Conservation (phyloP, 2,888 invertebrate species). For the Poecilus cupreus region DNA sequence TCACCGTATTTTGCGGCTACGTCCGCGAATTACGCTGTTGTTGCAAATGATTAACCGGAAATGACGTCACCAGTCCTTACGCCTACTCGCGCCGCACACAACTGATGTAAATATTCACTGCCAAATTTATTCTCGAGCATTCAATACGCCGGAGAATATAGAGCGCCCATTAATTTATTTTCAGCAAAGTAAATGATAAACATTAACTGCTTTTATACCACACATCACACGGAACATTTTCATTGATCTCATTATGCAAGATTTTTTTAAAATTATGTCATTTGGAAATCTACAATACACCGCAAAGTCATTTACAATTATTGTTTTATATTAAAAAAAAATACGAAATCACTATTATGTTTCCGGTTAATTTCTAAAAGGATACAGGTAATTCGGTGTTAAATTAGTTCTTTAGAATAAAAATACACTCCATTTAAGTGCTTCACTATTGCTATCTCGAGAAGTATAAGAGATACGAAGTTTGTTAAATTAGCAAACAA, state of each 20-base stretch:
- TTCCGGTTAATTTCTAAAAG: too few species aligned
- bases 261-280: neutral
- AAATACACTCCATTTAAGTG: too few species aligned
- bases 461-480: too few species aligned
- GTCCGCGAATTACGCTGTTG: conserved; percentile 26
- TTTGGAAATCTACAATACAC: neutral
- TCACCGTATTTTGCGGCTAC: neutral
- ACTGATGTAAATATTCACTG: conserved; percentile 48
- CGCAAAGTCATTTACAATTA: neutral
- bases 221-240: neutral
- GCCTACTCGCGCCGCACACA: conserved; percentile 4
- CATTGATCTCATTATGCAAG: neutral
- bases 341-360: too few species aligned
- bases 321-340: too few species aligned
- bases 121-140: conserved; percentile 48
- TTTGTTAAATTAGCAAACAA: too few species aligned
- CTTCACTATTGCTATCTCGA: too few species aligned
- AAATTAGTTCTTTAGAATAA: too few species aligned
- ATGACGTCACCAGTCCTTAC: conserved; percentile 46
- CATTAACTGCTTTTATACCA: neutral
- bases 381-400: too few species aligned
- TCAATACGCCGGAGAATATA: neutral
- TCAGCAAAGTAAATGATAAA: conserved; percentile 5
- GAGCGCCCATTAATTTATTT: conserved; percentile 34
- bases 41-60: conserved; percentile 55